A percentile compares a stretch with the other conserved stretches of the same genome.
These are phyloP conservation scores for Alviniconcha strummeri DNA, from an alignment of 2,888 invertebrate species.

Conservation along the genomic window DNA sequence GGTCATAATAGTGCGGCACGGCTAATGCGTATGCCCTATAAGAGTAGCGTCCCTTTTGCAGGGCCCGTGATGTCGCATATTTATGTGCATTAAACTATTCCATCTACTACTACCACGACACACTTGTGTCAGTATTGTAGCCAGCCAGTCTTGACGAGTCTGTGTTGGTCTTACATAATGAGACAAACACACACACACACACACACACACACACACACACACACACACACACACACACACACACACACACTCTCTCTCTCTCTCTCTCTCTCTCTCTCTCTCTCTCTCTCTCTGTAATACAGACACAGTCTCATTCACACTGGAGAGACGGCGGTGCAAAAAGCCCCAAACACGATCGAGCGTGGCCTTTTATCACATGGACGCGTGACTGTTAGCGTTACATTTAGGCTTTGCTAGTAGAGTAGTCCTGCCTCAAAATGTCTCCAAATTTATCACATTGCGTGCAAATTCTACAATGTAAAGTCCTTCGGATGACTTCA, in stretches of 20 bases:
- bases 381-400: no score
- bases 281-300: background rate
- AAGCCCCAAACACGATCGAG: no score
- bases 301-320: background rate
- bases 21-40: background rate
- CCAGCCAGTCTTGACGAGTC: no score
- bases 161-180: no score
- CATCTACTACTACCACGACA: background rate
- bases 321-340: no score
- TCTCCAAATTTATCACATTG: background rate
- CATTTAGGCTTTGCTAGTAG: no score
- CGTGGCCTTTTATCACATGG: no score
- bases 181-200: background rate
- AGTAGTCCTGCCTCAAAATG: background rate
- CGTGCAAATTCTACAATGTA: background rate
- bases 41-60: background rate
- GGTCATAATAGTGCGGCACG: background rate
- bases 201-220: background rate
- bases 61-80: background rate
- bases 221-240: background rate
- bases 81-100: background rate
- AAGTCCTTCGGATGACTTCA: no score
- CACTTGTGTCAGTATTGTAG: no score
- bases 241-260: constrained; percentile 3
- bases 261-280: background rate